phyloP scores from a whole-genome alignment of 2,797 vertebrate genomes.

The Liparis tanakae region DNA sequence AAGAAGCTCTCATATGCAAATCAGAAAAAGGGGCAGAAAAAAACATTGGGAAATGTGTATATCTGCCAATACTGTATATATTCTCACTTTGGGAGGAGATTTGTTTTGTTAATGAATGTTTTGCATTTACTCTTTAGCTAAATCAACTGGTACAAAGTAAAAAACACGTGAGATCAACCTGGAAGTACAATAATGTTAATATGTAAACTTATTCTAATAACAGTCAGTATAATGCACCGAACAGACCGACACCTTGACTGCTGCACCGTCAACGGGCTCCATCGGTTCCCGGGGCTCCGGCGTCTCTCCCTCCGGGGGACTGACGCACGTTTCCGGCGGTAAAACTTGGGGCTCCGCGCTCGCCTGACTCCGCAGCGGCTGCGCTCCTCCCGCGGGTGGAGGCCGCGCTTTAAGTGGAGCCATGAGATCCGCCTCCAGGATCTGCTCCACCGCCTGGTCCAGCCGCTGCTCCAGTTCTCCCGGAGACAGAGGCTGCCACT shows the following conservation, averaged over 20 bases:
- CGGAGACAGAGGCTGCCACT: slow-evolving; percentile 83
- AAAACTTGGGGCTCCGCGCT: neutral
- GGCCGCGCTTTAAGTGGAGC: slow-evolving; percentile 45
- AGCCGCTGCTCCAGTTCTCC: slow-evolving; percentile 82
- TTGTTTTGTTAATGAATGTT: neutral
- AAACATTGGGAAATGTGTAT: neutral
- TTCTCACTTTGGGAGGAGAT: neutral
- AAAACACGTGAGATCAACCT: neutral
- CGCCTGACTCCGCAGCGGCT: slow-evolving; percentile 32
- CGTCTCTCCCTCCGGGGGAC: slow-evolving; percentile 8
- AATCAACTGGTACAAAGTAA: neutral
- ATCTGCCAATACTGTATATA: neutral
- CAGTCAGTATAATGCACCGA: neutral
- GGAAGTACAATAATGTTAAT: neutral
- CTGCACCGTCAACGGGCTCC: no score
- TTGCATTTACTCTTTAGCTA: neutral
- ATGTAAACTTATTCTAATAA: neutral
- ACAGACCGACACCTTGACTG: no score
- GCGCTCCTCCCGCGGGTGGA: neutral
- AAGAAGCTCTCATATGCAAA: no score
- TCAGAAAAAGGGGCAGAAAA: neutral
- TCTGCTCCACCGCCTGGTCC: slow-evolving; percentile 82
- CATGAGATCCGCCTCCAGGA: slow-evolving; percentile 78
- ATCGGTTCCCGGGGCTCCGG: slow-evolving; percentile 2
- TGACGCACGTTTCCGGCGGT: neutral